Base-by-base conservation (phyloP, 2,797 vertebrate species). In the Discoglossus pictus region DNA sequence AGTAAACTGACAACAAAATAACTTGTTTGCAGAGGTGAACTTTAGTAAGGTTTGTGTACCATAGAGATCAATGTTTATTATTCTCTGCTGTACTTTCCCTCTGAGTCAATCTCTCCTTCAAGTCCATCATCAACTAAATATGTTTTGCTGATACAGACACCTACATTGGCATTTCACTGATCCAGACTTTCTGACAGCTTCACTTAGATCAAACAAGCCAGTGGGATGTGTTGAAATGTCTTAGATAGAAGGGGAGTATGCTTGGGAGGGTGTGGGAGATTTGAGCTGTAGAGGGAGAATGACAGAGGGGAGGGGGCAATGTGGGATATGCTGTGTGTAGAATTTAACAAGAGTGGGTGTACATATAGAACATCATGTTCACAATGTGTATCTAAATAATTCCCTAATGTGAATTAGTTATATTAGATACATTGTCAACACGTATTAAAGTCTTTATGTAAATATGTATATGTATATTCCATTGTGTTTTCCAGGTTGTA, bases 41-140 rank as follows among this genome's bases (percentile, higher is more conserved):
- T n/a, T n/a, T n/a, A n/a, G n/a, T n/a, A n/a, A n/a, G n/a, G n/a
- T n/a, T n/a, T n/a, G n/a, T n/a, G n/a, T n/a, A n/a, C n/a, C n/a
- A n/a, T n/a, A n/a, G n/a, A n/a, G n/a, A n/a, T n/a, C n/a, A 4
- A 0, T 23, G 1, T 34, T 43, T 27, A 51, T 64, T 55, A 65
- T 16, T 51, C 36, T 44, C 47, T 34, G 34, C 23, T 27, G 65
- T 63, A 64, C 53, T 71, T 71, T 59, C 53, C 68, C 68, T 52
- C 25, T 71, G 52, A 64, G 43, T 59, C 44, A 71, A 59, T 17
- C 7, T 58, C 61, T 56, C 52, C 42, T 56, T 42, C 60, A 48
- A 70, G 67, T 70, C 67, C 46, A 71, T 71, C 68, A 71, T 71
- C 68, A 13, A 48, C 47, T 71, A 71, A 71, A 71, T 64, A 71